Conservation (phyloP, 92 coral and sea anemone genomes). For the Umimayanthus kanabou region DNA sequence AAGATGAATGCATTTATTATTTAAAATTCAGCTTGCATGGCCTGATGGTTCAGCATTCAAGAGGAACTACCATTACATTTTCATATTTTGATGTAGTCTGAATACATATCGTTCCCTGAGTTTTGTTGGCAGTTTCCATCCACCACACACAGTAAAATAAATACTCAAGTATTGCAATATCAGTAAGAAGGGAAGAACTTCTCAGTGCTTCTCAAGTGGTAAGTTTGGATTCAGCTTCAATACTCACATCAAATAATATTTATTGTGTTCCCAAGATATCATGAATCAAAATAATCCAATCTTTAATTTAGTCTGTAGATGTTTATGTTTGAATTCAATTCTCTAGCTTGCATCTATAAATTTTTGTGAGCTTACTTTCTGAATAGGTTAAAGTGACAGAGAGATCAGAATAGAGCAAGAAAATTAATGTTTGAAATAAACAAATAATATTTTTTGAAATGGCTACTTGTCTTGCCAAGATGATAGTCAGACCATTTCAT, state of each 20-base stretch:
- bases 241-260: no score
- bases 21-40: neutral
- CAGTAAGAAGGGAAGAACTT: neutral
- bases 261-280: no score
- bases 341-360: neutral
- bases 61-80: neutral
- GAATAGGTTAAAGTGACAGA: neutral
- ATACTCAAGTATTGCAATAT: no score
- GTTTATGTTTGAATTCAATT: no score
- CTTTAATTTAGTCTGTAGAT: neutral
- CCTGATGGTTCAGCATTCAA: neutral
- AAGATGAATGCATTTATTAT: slow-evolving; percentile 10
- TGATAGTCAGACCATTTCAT: neutral
- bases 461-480: slow-evolving; percentile 3
- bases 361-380: neutral
- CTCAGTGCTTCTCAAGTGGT: neutral
- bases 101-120: neutral
- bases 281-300: neutral
- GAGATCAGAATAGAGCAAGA: neutral
- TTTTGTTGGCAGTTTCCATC: no score
- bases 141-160: no score
- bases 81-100: neutral
- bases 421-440: neutral
- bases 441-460: neutral
- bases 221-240: neutral